A percentile compares a stretch with the other conserved stretches of the same genome.
phyloP scores from a whole-genome alignment of 1,140 invertebrate genomes.

The Dreissena rostriformis region DNA sequence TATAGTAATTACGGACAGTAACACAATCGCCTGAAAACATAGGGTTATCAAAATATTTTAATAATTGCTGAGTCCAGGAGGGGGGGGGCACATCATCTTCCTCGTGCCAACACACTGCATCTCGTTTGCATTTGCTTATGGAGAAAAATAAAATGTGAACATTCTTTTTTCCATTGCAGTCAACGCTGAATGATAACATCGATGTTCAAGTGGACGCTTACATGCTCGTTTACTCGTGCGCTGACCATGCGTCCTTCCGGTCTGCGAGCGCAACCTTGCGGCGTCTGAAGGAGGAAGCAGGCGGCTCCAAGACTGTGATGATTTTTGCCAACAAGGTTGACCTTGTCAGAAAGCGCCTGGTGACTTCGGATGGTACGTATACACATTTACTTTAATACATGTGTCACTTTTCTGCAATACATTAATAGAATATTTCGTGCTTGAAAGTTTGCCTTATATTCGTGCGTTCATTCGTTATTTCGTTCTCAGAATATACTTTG shows the following conservation, averaged over 20 bases:
- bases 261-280: slow-evolving; percentile 60
- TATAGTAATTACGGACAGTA: too few relatives aligned
- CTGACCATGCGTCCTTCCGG: slow-evolving; percentile 87
- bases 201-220: slow-evolving; percentile 87
- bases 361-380: slow-evolving; percentile 91
- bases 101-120: too few relatives aligned
- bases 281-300: slow-evolving; percentile 60
- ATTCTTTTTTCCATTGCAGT: slow-evolving; percentile 15
- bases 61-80: too few relatives aligned
- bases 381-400: background rate
- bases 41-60: too few relatives aligned
- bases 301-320: slow-evolving; percentile 56
- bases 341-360: slow-evolving; percentile 91
- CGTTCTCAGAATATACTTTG: background rate
- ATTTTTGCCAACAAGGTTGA: slow-evolving; percentile 97
- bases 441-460: background rate
- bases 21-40: too few relatives aligned
- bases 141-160: too few relatives aligned
- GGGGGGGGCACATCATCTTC: too few relatives aligned
- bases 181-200: slow-evolving; percentile 26
- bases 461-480: too few relatives aligned
- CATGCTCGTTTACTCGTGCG: slow-evolving; percentile 94
- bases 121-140: too few relatives aligned
- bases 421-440: background rate
- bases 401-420: background rate